phyloP scores from a whole-genome alignment of 2,113 vertebrate genomes.

The Rhabdornis inornatus region DNA sequence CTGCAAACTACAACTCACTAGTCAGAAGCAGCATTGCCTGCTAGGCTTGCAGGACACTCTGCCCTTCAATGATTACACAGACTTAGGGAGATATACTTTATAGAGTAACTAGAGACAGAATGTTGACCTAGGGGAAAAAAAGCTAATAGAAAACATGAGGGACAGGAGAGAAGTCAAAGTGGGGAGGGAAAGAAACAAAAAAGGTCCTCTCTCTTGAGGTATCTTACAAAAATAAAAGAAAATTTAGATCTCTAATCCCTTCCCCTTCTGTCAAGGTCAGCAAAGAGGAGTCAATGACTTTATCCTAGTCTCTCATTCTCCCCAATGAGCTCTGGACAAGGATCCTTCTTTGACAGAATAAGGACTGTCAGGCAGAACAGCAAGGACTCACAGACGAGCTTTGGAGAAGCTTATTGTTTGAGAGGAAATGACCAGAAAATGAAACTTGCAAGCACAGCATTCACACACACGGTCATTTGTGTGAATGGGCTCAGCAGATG shows the following conservation, averaged over 20 bases:
- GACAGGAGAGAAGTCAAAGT: background rate
- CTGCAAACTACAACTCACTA: background rate
- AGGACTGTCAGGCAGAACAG: background rate
- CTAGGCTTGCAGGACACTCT: slow-evolving; percentile 17
- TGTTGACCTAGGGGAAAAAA: background rate
- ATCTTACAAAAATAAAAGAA: background rate
- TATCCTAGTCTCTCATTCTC: background rate
- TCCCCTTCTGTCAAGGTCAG: background rate
- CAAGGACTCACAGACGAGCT: background rate
- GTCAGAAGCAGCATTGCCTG: background rate
- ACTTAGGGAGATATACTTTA: background rate
- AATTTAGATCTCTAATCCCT: background rate
- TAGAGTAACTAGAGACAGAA: background rate
- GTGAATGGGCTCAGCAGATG: background rate
- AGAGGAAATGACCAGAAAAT: background rate
- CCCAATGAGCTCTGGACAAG: background rate
- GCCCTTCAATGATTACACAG: background rate
- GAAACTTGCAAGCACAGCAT: background rate
- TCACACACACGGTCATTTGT: background rate
- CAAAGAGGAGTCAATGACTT: background rate
- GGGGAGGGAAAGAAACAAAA: background rate
- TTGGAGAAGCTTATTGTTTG: background rate
- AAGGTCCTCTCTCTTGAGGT: background rate
- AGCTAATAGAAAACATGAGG: background rate
- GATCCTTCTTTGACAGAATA: background rate